Evolutionary conservation across 2,797 vertebrate genomes (phyloP), one percentile per base, ranked within the genome.

Genomic region (Acanthiza pusilla): DNA sequence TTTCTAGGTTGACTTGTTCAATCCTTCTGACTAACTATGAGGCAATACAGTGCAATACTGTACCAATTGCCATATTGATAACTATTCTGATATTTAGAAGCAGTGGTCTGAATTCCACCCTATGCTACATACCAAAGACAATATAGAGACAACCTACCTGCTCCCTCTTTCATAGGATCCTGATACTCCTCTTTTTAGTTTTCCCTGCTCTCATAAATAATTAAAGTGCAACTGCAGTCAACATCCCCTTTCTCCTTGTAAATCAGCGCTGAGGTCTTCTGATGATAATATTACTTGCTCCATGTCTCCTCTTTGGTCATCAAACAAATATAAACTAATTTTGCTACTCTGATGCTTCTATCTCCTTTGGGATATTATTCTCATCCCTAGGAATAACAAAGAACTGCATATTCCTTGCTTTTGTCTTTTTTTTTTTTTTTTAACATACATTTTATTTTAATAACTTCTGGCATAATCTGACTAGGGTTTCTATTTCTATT

Each of bases 71-170:
- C 30, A 15, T 65, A 57, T 72, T 5, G 17, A 7, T n/a, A 75
- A 70, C 4, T 62, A 12, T 7, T 40, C 38, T 79, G 47, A n/a
- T 68, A 75, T 78, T 45, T 54, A 36, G 34, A 42, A 77, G 5
- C 10, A 60, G 29, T 4, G 23, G 7, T 83, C 70, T 90, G 42
- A 86, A 78, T 72, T 65, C 21, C 54, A 71, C 36, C 7, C 15
- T n/a, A 2, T 5, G 3, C 13, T n/a, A 61, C 20, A 18, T 21
- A 54, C 12, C 5, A 5, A 65, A 75, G 32, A 43, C 53, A 68
- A 27, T 5, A 34, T 0, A 48, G 20, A 22, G 77, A 42, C 17
- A 80, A 43, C 20, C 8, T 45, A 60, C 21, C 23, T 2, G 0
- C 10, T 81, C 18, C 13, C 18, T n/a, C 23, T 57, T 73, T 42